Conservation (phyloP, 1,140 invertebrate species). For the Diorhabda sublineata region DNA sequence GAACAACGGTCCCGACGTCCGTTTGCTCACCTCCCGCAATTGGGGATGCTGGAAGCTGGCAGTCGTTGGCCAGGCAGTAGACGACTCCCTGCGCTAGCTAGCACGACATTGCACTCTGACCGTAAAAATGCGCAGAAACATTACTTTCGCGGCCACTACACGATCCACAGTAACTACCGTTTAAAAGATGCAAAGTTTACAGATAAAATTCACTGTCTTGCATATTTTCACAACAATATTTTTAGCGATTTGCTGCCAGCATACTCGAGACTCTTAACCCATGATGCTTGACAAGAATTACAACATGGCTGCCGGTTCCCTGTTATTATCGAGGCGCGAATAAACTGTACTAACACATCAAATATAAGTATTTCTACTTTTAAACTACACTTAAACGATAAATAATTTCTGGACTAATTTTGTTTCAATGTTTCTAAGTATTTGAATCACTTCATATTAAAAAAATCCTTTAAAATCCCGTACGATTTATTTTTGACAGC, state of each 20-base stretch:
- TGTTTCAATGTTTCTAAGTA: not conserved
- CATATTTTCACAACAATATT: slow-evolving; percentile 25
- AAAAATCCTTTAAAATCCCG: slow-evolving; percentile 15
- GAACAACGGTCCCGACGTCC: slow-evolving; percentile 32
- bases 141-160: slow-evolving; percentile 39
- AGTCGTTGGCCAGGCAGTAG: slow-evolving; percentile 39
- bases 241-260: slow-evolving; percentile 28
- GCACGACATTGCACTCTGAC: slow-evolving; percentile 38
- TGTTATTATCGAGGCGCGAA: slow-evolving; percentile 44
- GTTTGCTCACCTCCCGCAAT: slow-evolving; percentile 42
- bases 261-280: slow-evolving; percentile 42
- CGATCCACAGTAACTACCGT: slow-evolving; percentile 23
- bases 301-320: slow-evolving; percentile 48
- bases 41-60: slow-evolving; percentile 40
- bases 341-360: slow-evolving; percentile 27
- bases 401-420: not conserved
- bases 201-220: slow-evolving; percentile 21
- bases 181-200: slow-evolving; percentile 30
- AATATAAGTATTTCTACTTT: not conserved
- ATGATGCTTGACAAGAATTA: slow-evolving; percentile 46
- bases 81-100: slow-evolving; percentile 46
- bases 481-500: slow-evolving; percentile 24
- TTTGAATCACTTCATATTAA: slow-evolving; percentile 5
- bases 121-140: slow-evolving; percentile 45
- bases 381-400: slow-evolving; percentile 4